Percentiles rank a stretch among this genome's conserved stretches.
phyloP scores from a whole-genome alignment of 1,140 invertebrate genomes.

The Spodoptera frugiperda region DNA sequence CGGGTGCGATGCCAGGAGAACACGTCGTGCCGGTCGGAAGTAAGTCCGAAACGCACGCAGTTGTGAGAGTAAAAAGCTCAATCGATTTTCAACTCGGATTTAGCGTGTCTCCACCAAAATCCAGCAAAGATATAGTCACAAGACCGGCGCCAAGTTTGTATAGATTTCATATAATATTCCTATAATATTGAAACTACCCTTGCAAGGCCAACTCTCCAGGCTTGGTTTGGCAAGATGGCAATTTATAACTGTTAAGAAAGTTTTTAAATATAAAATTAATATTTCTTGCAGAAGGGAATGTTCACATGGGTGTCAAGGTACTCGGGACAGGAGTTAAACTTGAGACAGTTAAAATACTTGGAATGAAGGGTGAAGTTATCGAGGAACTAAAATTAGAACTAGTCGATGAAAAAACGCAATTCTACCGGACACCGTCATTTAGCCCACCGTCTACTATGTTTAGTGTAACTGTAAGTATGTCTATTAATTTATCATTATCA shows the following conservation, averaged over 20 bases:
- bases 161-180: neutral
- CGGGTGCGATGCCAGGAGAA: constrained; percentile 37
- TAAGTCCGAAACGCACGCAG: neutral
- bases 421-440: constrained; percentile 58
- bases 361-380: constrained; percentile 55
- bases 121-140: constrained; percentile 51
- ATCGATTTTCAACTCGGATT: constrained; percentile 85
- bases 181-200: neutral
- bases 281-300: constrained; percentile 52
- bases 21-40: constrained; percentile 45
- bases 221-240: too few species aligned
- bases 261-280: too few species aligned
- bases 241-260: too few species aligned
- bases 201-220: too few species aligned
- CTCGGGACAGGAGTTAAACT: constrained; percentile 51
- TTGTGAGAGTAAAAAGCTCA: constrained; percentile 72
- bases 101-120: constrained; percentile 41
- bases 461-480: constrained; percentile 61
- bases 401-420: constrained; percentile 53
- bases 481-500: too few species aligned
- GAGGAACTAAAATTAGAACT: constrained; percentile 46
- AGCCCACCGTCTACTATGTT: constrained; percentile 56
- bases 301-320: constrained; percentile 58
- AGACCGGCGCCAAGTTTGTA: constrained; percentile 56
- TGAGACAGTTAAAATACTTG: constrained; percentile 54